Base-by-base conservation (phyloP, 2,113 vertebrate species). In the Platysternon megacephalum region DNA sequence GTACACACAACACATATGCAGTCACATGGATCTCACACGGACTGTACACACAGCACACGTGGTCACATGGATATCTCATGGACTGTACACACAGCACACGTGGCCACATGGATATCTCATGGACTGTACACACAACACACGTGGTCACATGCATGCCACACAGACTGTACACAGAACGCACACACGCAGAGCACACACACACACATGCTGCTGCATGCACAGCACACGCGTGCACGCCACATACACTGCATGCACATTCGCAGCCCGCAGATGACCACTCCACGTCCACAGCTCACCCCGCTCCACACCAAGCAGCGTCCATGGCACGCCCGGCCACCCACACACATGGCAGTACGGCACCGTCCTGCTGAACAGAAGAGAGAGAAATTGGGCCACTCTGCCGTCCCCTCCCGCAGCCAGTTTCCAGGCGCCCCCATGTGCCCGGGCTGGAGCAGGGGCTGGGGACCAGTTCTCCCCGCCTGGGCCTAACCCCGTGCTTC, bases 1-100 rank as follows among this genome's bases (percentile, higher is more conserved):
- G 52, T 21, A 3, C 19, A 12, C 44, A 42, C 5, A 52, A 10
- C 21, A 32, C 24, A 6, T 5, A 10, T 17, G 29, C 46, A 48
- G 42, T 13, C 32, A 65, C 53, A 55, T 1, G 0, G 2, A 3
- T 4, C n/a, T 44, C 84, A 65, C 26, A 5, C 2, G 21, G 17
- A 49, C n/a, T 11, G 24, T 0, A 61, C 29, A 24, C 49, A 12
- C 58, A 0, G 0, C 13, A 0, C 7, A 1, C 17, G 3, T 1
- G 1, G 58, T 2, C 29, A 65, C 13, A 65, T 65, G 58, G 2
- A 32, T 3, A 29, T 32, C 84, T 53, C 24, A 5, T 0, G 11
- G 28, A 46, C 46, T 16, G 52, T 19, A 2, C 12, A 16, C 51
- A 42, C 6, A 61, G 6, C 28, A n/a, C 24, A 6, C 5, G 9